phyloP scores from a whole-genome alignment of 2,888 invertebrate species.

The Chloromyia formosa region DNA sequence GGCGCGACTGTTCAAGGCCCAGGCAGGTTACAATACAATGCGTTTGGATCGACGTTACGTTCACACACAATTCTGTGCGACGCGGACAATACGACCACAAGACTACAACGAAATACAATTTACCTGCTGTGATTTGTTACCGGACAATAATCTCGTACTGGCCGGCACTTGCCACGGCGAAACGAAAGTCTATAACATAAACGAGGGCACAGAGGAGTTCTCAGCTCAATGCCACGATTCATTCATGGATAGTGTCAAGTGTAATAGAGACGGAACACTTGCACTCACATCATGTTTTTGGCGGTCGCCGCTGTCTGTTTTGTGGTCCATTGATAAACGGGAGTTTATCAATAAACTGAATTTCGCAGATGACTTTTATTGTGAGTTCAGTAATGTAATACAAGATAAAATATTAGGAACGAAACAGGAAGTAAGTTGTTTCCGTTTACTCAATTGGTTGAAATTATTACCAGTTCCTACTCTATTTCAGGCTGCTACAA shows the following conservation, averaged over 20 bases:
- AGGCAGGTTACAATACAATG: slow-evolving; percentile 68
- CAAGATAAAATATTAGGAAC: slow-evolving; percentile 93
- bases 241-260: slow-evolving; percentile 82
- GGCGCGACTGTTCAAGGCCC: slow-evolving; percentile 68
- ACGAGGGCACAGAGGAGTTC: slow-evolving; percentile 83
- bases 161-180: slow-evolving; percentile 93
- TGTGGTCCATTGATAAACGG: slow-evolving; percentile 62
- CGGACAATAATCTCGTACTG: slow-evolving; percentile 67
- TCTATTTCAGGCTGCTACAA: slow-evolving; percentile 61
- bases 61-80: slow-evolving; percentile 82
- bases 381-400: slow-evolving; percentile 87
- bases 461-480: slow-evolving; percentile 67
- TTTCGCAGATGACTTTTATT: slow-evolving; percentile 86
- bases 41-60: slow-evolving; percentile 82
- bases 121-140: slow-evolving; percentile 74
- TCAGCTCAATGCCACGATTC: slow-evolving; percentile 85
- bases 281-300: slow-evolving; percentile 87
- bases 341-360: slow-evolving; percentile 69
- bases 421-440: slow-evolving; percentile 69
- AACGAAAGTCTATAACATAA: slow-evolving; percentile 85
- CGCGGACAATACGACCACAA: slow-evolving; percentile 74
- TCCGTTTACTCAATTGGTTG: not conserved
- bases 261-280: slow-evolving; percentile 77
- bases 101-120: slow-evolving; percentile 77
- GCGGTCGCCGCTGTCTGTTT: slow-evolving; percentile 76